These are phyloP conservation scores for Metopia argyrocephala DNA, from an alignment of 2,888 invertebrate genomes.

Conservation along the genomic window DNA sequence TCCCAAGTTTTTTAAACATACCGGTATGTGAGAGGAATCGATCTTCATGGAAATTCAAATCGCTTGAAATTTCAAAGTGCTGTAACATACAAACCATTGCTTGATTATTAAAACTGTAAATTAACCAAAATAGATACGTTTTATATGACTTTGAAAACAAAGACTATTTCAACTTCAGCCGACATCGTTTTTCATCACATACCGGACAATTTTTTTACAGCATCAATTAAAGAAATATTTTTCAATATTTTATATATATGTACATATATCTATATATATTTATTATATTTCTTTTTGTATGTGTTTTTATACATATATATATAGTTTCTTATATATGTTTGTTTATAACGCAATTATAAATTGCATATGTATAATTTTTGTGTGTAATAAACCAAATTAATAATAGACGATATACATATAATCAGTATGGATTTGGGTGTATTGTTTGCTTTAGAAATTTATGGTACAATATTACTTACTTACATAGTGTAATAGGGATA, in stretches of 20 bases:
- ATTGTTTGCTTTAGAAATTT: constrained; percentile 12
- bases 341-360: constrained; percentile 57
- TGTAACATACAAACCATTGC: too few relatives aligned
- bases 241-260: constrained; percentile 22
- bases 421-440: constrained; percentile 20
- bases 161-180: too few relatives aligned
- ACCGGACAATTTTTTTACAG: too few relatives aligned
- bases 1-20: too few relatives aligned
- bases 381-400: constrained; percentile 41
- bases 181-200: too few relatives aligned
- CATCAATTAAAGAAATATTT: too few relatives aligned
- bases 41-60: too few relatives aligned
- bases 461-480: constrained; percentile 27
- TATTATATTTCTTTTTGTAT: constrained; percentile 36
- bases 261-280: constrained; percentile 29
- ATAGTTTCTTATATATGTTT: constrained; percentile 35
- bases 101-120: too few relatives aligned
- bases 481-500: constrained; percentile 15
- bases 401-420: constrained; percentile 54
- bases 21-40: too few relatives aligned
- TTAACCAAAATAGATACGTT: too few relatives aligned
- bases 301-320: constrained; percentile 49
- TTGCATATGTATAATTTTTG: constrained; percentile 38
- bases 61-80: too few relatives aligned
- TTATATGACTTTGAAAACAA: too few relatives aligned